These are phyloP conservation scores for Hyles euphorbiae DNA, from an alignment of 1,140 invertebrate genomes.

Conservation along the genomic window DNA sequence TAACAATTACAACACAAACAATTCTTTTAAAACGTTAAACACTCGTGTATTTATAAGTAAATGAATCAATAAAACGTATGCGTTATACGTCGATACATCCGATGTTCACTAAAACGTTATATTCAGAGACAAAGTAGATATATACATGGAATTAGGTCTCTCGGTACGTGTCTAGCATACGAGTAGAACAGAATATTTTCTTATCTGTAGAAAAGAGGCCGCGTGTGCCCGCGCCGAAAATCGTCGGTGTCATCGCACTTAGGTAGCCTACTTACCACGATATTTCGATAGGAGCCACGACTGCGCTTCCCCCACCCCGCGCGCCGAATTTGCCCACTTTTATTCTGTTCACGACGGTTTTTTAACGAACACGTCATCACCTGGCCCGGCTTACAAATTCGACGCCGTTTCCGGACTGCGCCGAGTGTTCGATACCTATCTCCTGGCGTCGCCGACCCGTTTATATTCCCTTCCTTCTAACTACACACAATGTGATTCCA, in stretches of 20 bases:
- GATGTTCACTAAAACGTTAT: too few relatives aligned
- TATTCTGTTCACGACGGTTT: constrained; percentile 13
- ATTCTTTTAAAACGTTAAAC: too few relatives aligned
- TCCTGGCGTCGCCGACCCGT: too few relatives aligned
- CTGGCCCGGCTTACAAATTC: constrained; percentile 2
- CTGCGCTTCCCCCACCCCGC: constrained; percentile 14
- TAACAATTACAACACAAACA: too few relatives aligned
- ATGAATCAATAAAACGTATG: too few relatives aligned
- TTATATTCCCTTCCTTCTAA: too few relatives aligned
- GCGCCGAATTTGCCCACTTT: constrained; percentile 10
- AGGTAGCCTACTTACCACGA: constrained; percentile 59
- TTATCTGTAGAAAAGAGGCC: constrained; percentile 7
- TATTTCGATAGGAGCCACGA: constrained; percentile 59
- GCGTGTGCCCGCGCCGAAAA: constrained; percentile 44
- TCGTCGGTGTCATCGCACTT: constrained; percentile 60
- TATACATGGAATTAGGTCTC: not conserved
- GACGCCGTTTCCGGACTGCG: constrained; percentile 1
- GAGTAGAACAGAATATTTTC: not conserved
- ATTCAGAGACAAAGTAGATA: not conserved
- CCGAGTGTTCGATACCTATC: too few relatives aligned
- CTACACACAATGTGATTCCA: too few relatives aligned
- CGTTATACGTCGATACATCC: too few relatives aligned
- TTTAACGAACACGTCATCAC: constrained; percentile 12
- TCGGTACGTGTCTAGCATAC: too few relatives aligned
- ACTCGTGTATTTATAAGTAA: too few relatives aligned